A percentile compares a stretch with the other conserved stretches of the same genome.
These are phyloP conservation scores for Pheosia tremula DNA, from an alignment of 2,888 invertebrate species.

Conservation along the genomic window DNA sequence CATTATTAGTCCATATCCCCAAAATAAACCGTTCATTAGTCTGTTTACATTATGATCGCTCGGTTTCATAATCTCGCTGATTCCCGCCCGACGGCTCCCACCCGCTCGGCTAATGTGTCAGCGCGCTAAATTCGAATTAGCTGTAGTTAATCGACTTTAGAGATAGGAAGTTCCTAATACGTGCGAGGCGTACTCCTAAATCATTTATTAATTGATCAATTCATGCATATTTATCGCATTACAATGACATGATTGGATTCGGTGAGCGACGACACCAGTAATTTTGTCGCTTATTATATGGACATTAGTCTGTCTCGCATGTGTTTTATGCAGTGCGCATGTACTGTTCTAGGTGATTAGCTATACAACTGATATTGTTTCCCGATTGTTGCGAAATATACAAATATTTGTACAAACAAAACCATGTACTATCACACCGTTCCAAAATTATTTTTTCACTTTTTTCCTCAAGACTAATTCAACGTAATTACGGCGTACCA, in stretches of 20 bases:
- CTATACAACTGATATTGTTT: too few species aligned
- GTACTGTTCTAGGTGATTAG: too few species aligned
- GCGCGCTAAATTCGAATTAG: constrained; percentile 55
- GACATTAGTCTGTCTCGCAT: too few species aligned
- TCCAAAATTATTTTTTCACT: constrained; percentile 22
- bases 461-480: constrained; percentile 32
- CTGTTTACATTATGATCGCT: constrained; percentile 30
- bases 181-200: constrained; percentile 47
- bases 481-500: constrained; percentile 28
- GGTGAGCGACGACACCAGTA: neutral
- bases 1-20: neutral
- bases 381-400: too few species aligned
- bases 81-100: constrained; percentile 33
- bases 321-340: too few species aligned
- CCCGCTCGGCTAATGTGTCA: constrained; percentile 48
- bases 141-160: constrained; percentile 54
- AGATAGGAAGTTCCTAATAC: constrained; percentile 45
- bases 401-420: too few species aligned
- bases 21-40: constrained; percentile 19
- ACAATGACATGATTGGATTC: neutral
- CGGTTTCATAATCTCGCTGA: constrained; percentile 29
- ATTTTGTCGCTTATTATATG: too few species aligned
- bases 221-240: constrained; percentile 19
- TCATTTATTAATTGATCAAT: constrained; percentile 48
- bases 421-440: too few species aligned